Base-by-base conservation (phyloP, 2,797 vertebrate genomes). In the Echeneis naucrates region DNA sequence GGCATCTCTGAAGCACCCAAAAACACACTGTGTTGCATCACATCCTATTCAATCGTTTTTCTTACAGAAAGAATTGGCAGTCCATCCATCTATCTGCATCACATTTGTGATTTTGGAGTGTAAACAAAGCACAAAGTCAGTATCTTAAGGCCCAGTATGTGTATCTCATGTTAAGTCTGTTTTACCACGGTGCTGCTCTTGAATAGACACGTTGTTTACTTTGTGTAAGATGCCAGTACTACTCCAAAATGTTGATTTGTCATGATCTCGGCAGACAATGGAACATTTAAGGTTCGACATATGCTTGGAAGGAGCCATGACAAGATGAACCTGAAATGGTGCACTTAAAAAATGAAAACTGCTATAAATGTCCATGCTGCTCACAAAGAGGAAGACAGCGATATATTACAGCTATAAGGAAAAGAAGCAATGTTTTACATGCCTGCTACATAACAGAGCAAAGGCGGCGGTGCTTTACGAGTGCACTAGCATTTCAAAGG, bases 221-320 rank as follows among this genome's bases (percentile, higher is more conserved):
- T 80, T 81, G 78, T 52, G 73, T 23, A 21, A 1, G 21, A 75
- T 75, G 77, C 72, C 75, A 26, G 62, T 55, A 4, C 69, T 44
- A 67, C 76, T 88, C 79, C 64, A 6, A 83, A 81, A 89, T 72
- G 87, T 80, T 75, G 79, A 92, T 91, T 92, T 87, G 80, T 89
- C 87, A 87, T 86, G 86, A 90, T 88, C 78, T 76, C 68, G 27
- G 72, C 74, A 85, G 50, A 90, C 87, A 91, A 90, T 87, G 44
- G 65, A 85, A 77, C 72, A 74, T 76, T 73, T 61, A 64, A 69
- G 84, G 82, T 90, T 88, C 63, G 81, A 90, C 88, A 92, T 76
- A 61, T 91, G 88, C 91, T 92, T 77, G 62, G 81, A 85, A 75
- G 69, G 48, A 83, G 70, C 79, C 77, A 30, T 83, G 81, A 92